Base-by-base conservation (phyloP, 1,140 invertebrate genomes). In the Campoletis sonorensis region DNA sequence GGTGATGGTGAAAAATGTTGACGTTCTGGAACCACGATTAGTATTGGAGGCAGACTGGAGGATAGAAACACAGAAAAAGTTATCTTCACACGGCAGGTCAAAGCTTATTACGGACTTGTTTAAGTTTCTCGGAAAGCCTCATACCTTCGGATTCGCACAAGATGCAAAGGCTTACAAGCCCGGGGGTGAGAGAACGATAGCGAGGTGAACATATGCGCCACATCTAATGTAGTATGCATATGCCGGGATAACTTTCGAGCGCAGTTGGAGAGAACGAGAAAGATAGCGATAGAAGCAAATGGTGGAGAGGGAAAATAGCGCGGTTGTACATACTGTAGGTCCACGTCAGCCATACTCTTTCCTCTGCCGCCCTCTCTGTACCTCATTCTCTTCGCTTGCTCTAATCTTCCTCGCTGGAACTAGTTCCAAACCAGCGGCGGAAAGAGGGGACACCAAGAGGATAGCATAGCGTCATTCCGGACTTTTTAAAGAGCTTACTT, bases 401-500 rank as follows among this genome's bases (percentile, higher is more conserved):
- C 49, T 75, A 54, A 75, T 75, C 72, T 75, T 49, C 16, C 40
- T 27, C 72, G n/a, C 49, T n/a, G 72, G 18, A 75, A 75, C 72
- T 75, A 75, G 72, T 54, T 51, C 72, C 13, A 11, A 18, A 54
- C 72, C 15, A 30, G 45, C 16, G 30, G 67, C n/a, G n/a, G n/a
- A n/a, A n/a, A 33, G 18, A 30, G 45, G 54, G 40, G 26, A 23
- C 30, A n/a, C 18, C 40, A 16, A 72, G 67, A 70, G 67, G 49
- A 75, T 75, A 75, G 45, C 21, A n/a, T 30, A 54, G 45, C 72
- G 23, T 75, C 21, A 75, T 75, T 54, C 72, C 49, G 40, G 72
- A 75, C 45, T 75, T 75, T 75, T 75, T 75, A 75, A 75, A 75
- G 72, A 75, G 72, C 72, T 75, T 75, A 75, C 72, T 75, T 75